Conservation (phyloP, 2,797 vertebrate genomes). For the Pristis pectinata region DNA sequence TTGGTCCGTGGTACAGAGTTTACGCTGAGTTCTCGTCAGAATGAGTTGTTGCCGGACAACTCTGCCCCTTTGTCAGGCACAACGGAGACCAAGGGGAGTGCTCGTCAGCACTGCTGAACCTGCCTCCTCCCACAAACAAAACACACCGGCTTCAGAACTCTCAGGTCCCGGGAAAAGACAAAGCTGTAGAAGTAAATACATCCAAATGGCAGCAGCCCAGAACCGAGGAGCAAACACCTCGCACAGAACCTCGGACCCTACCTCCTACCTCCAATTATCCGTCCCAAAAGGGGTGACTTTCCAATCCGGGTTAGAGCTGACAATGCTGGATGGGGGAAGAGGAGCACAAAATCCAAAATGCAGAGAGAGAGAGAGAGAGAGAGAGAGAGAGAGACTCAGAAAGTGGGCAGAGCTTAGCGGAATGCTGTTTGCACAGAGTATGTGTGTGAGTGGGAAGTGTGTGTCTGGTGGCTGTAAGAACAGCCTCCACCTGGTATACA, state of each 20-base stretch:
- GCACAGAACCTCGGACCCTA: background rate
- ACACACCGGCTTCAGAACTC: background rate
- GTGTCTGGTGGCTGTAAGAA: slow-evolving; percentile 47
- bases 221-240: background rate
- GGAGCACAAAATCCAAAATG: slow-evolving; percentile 37
- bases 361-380: slow-evolving; percentile 36
- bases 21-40: too few relatives aligned
- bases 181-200: background rate
- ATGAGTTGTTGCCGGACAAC: too few relatives aligned
- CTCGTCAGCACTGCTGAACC: background rate
- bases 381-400: background rate
- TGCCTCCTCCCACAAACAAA: background rate
- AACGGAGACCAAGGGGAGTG: too few relatives aligned
- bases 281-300: background rate
- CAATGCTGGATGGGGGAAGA: slow-evolving; percentile 26
- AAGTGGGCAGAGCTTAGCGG: background rate
- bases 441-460: background rate
- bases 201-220: background rate
- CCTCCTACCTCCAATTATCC: background rate
- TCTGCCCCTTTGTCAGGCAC: too few relatives aligned
- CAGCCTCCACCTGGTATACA: slow-evolving; percentile 55
- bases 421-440: background rate
- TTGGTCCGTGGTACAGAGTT: too few relatives aligned
- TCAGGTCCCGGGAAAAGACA: background rate
- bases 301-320: background rate